phyloP scores from a whole-genome alignment of 2,888 invertebrate species.

The Morinoia aosen region DNA sequence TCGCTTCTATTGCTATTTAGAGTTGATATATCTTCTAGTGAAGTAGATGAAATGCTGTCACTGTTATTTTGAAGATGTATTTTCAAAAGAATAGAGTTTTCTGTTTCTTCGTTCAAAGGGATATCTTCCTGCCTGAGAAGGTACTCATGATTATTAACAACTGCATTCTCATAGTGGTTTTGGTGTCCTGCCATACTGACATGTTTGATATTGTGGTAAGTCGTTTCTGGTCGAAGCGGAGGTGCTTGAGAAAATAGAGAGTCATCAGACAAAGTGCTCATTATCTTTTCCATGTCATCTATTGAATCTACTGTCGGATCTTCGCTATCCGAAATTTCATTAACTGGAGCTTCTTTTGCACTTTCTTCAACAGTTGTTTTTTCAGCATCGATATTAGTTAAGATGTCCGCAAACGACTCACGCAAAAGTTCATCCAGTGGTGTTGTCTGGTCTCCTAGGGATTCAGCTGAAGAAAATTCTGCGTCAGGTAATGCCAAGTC shows the following conservation, averaged over 20 bases:
- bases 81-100: not conserved
- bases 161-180: not conserved
- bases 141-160: not conserved
- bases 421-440: not conserved
- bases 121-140: constrained; percentile 17
- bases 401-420: not conserved
- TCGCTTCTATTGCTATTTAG: not conserved
- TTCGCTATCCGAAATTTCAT: not conserved
- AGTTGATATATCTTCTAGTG: not conserved
- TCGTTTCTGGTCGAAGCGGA: not conserved
- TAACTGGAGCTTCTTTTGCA: not conserved
- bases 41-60: not conserved
- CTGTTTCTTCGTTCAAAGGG: not conserved
- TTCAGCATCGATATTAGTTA: not conserved
- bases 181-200: constrained; percentile 29
- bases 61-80: not conserved
- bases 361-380: not conserved
- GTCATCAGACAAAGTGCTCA: constrained; percentile 20
- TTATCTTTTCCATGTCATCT: constrained; percentile 42
- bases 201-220: constrained; percentile 8
- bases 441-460: not conserved
- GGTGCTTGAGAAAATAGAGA: no score
- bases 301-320: not conserved
- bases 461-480: not conserved
- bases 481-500: not conserved